Base-by-base conservation (phyloP, 2,888 invertebrate genomes). In the Neoscelio sp. region DNA sequence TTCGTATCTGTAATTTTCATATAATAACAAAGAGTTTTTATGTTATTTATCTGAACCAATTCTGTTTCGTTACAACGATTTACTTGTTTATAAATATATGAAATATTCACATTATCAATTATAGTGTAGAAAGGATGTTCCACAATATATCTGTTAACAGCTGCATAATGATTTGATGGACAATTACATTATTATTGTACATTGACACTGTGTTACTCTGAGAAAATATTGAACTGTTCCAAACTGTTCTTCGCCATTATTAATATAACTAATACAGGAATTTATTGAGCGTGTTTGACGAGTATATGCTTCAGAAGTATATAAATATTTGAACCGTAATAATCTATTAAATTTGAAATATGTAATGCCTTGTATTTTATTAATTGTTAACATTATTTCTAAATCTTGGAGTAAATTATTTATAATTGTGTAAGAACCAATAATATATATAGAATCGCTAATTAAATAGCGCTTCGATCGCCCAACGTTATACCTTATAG, bases 401-500 rank as follows among this genome's bases (percentile, higher is more conserved):
- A 35, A 6, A 35, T 12, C 10, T 3, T 26, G 2, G 2, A 23
- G 7, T n/a, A 56, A 38, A 23, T 38, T 10, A 2, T 40, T 56
- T 23, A 54, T n/a, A 10, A 20, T 0, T 7, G 7, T 23, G 13
- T 2, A 44, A 2, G 33, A 6, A 12, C 68, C 68, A 38, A 70
- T 48, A 23, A 70, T 58, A 35, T 58, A 48, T 0, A 8, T 18
- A 0, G 35, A 26, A 10, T 48, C 40, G 0, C 12, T 4, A 5
- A 70, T 48, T 8, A n/a, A 3, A 13, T 20, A 10, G 2, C 58
- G 68, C 26, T 56, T 70, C 10, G 58, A 10, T 2, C 68, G 35
- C 6, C 58, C 68, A 1, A 70, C 18, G 7, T 58, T 70, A 17
- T 70, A 70, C 6, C 40, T 26, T 4, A 70, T n/a, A 0, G 28